Percentiles rank a stretch among this genome's conserved stretches.
Conservation (phyloP, 1,140 invertebrate genomes). For the Fopius arisanus region DNA sequence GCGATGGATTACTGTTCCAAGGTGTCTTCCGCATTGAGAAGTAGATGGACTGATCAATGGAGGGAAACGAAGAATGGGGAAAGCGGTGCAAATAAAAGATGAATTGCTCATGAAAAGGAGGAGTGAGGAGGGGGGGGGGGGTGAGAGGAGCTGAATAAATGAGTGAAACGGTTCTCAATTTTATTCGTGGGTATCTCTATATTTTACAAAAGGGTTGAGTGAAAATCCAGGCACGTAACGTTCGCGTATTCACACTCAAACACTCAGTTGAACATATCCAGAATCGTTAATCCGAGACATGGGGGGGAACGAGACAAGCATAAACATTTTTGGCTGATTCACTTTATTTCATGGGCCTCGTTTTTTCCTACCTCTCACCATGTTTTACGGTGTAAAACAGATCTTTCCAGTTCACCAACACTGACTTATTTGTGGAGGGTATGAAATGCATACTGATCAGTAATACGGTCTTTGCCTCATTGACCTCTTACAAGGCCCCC, state of each 20-base stretch:
- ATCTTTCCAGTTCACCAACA: constrained; percentile 7
- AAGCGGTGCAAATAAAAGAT: neutral
- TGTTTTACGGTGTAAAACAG: constrained; percentile 6
- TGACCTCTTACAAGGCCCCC: constrained; percentile 2
- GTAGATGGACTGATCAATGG: constrained; percentile 4
- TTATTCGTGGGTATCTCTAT: constrained; percentile 12
- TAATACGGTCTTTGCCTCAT: constrained; percentile 3
- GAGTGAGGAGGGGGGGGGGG: neutral
- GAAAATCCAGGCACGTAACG: constrained; percentile 30
- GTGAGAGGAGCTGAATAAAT: neutral
- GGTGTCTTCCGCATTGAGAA: neutral
- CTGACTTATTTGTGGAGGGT: neutral
- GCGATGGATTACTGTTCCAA: neutral
- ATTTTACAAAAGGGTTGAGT: constrained; percentile 11
- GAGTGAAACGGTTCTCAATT: constrained; percentile 9
- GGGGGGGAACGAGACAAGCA: constrained; percentile 49
- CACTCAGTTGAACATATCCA: constrained; percentile 46
- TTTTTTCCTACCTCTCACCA: neutral
- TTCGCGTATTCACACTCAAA: constrained; percentile 48
- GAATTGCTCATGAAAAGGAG: neutral
- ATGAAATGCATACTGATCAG: constrained; percentile 10
- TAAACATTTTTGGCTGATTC: constrained; percentile 38
- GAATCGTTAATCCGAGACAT: constrained; percentile 57
- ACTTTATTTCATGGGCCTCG: neutral
- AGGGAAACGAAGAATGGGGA: neutral